phyloP scores from a whole-genome alignment of 92 coral and sea anemone species.

The Nematostella vectensis region DNA sequence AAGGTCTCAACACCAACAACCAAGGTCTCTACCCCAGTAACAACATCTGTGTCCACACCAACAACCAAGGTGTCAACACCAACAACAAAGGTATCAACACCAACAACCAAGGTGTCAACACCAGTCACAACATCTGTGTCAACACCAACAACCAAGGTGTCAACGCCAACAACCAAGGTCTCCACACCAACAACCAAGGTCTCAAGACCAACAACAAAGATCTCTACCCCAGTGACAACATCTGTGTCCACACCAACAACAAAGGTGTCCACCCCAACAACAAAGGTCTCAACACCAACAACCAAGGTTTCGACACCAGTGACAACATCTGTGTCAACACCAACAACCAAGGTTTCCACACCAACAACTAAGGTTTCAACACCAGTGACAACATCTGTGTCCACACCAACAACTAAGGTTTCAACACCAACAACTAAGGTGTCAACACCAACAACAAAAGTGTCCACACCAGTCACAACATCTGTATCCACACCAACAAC shows the following conservation, averaged over 20 bases:
- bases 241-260: conserved; percentile 10
- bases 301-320: conserved; percentile 1
- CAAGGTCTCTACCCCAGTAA: not conserved
- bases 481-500: not conserved
- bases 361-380: conserved; percentile 8
- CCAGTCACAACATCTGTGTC: not conserved
- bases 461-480: not conserved
- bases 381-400: not conserved
- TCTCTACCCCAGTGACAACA: conserved; percentile 5
- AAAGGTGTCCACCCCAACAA: conserved; percentile 7
- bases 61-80: not conserved
- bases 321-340: not conserved
- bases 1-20: conserved; percentile 1
- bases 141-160: conserved; percentile 5
- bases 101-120: conserved; percentile 1
- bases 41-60: not conserved
- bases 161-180: conserved; percentile 8
- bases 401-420: not conserved
- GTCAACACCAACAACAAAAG: not conserved
- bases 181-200: not conserved
- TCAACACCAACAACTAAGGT: not conserved
- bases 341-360: conserved; percentile 1
- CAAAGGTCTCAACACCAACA: not conserved
- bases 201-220: not conserved
- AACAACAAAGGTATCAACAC: not conserved